phyloP scores from a whole-genome alignment of 2,888 invertebrate species.

The Iselma pallidipennis region DNA sequence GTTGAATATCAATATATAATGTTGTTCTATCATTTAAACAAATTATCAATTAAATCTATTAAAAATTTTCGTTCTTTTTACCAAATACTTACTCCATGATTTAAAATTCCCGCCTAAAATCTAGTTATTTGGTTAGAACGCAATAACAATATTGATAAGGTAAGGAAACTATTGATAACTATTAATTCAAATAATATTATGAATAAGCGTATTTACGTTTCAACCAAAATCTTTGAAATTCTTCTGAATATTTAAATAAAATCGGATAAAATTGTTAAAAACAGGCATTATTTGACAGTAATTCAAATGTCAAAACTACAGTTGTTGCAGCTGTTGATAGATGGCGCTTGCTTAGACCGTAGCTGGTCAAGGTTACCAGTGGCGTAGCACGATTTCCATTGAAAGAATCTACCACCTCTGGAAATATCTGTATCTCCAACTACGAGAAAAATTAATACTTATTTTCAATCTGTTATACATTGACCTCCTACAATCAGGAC shows the following conservation, averaged over 20 bases:
- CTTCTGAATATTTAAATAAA: slow-evolving; percentile 10
- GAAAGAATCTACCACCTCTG: too few species aligned
- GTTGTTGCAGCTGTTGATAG: too few species aligned
- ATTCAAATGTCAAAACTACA: neutral
- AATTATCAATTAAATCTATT: neutral
- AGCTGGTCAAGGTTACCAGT: too few species aligned
- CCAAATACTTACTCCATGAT: slow-evolving; percentile 1
- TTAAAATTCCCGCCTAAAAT: slow-evolving; percentile 9
- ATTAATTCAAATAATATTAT: slow-evolving; percentile 12
- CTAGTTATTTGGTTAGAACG: too few species aligned
- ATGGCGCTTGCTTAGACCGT: too few species aligned
- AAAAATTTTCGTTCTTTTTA: neutral
- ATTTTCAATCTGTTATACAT: too few species aligned
- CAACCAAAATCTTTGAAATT: slow-evolving; percentile 18
- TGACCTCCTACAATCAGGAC: too few species aligned
- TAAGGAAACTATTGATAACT: neutral
- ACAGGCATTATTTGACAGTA: neutral
- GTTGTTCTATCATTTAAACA: neutral
- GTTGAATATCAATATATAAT: slow-evolving; percentile 61
- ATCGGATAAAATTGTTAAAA: neutral
- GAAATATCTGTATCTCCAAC: too few species aligned
- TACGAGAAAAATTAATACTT: too few species aligned
- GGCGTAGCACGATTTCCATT: too few species aligned
- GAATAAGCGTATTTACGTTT: slow-evolving; percentile 10
- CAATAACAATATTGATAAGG: slow-evolving; percentile 18